Evolutionary conservation across 1,140 invertebrate genomes (phyloP).

Genomic region (Stenopsyche tienmushanensis): DNA sequence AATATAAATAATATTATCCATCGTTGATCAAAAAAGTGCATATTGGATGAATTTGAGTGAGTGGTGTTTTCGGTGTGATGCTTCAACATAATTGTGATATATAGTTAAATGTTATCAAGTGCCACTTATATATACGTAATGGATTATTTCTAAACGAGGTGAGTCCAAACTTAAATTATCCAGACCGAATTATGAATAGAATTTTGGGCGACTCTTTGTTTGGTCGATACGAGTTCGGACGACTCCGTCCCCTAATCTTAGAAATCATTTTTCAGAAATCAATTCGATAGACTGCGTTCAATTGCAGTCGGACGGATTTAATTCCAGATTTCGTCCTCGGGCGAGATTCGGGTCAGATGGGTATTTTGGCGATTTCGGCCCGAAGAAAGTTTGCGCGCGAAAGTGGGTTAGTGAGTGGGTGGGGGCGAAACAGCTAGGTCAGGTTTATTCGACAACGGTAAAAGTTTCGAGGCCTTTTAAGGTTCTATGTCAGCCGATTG

Average conservation of each 20-base stretch:
- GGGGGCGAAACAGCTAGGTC: slow-evolving; percentile 24
- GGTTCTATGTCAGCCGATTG: not conserved
- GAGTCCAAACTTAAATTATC: not conserved
- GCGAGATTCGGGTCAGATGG: not conserved
- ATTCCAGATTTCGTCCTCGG: not conserved
- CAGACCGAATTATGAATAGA: not conserved
- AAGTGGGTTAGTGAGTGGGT: slow-evolving; percentile 23
- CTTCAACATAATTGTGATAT: too few relatives aligned
- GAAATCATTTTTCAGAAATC: not conserved
- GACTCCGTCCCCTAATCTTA: not conserved
- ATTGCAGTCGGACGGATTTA: not conserved
- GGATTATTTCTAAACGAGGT: not conserved
- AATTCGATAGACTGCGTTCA: not conserved
- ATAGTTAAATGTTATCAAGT: too few relatives aligned
- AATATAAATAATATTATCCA: not conserved
- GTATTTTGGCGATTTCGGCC: slow-evolving; percentile 1
- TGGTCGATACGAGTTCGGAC: too few relatives aligned
- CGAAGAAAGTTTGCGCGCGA: slow-evolving; percentile 23
- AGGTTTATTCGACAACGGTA: slow-evolving; percentile 19
- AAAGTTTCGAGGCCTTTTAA: slow-evolving; percentile 19
- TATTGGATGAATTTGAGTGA: not conserved
- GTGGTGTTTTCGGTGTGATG: too few relatives aligned
- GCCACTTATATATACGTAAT: not conserved
- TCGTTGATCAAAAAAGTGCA: not conserved
- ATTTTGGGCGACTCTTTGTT: too few relatives aligned